Percentiles rank a stretch among this genome's conserved stretches.
phyloP scores from a whole-genome alignment of 2,113 vertebrate species.

The Callaeas wilsoni region DNA sequence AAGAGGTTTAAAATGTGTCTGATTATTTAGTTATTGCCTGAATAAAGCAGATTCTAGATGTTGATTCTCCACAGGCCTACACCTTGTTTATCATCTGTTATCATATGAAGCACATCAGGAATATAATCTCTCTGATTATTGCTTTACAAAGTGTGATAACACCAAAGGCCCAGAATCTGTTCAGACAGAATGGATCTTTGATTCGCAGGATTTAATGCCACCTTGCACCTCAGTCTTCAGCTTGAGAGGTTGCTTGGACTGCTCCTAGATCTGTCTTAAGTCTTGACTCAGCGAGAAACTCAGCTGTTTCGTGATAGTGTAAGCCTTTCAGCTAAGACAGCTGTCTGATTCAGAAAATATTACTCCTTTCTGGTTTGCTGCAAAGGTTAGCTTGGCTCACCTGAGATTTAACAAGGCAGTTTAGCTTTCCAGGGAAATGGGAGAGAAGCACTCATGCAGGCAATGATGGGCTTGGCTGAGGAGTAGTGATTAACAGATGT shows the following conservation, averaged over 20 bases:
- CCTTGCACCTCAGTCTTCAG: neutral
- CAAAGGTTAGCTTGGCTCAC: neutral
- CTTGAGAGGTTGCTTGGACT: neutral
- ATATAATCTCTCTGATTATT: neutral
- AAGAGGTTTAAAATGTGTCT: neutral
- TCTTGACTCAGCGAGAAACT: neutral
- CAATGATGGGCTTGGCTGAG: neutral
- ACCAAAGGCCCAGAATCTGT: neutral
- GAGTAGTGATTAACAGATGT: neutral
- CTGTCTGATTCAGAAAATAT: neutral
- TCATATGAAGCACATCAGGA: neutral
- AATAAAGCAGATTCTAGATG: neutral
- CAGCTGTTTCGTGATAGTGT: neutral
- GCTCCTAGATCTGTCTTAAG: neutral
- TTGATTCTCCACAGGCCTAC: neutral
- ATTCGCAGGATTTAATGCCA: neutral
- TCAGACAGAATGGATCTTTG: neutral
- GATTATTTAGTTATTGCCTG: neutral
- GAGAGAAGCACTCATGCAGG: neutral
- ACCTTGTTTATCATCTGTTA: neutral
- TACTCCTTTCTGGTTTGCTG: neutral
- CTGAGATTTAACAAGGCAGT: neutral
- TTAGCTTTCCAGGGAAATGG: neutral
- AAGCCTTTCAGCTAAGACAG: neutral
- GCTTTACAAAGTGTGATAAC: neutral